Evolutionary conservation across 2,888 invertebrate species (phyloP), one percentile per base, ranked within the genome.

Genomic region (Caenorhabditis macrosperma): DNA sequence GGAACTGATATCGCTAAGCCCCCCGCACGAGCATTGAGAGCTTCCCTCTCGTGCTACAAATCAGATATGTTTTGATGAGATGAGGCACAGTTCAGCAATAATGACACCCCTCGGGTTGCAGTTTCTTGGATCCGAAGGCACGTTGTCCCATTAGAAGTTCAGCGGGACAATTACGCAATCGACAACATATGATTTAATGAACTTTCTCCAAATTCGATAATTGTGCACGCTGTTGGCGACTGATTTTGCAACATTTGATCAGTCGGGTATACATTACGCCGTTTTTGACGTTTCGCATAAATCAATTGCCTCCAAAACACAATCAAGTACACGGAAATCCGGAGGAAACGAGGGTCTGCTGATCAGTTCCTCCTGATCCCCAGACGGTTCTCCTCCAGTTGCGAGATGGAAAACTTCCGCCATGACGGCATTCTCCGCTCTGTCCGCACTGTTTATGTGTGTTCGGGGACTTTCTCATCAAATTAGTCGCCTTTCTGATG

Each of bases 391-490:
- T 59, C 9, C 17, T 17, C 17, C 44, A 50, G 7, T 17, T 26
- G 20, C 10, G 60, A n/a, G 41, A 69, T n/a, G 4, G 22, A 35
- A 33, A 59, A 55, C 48, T 38, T 50, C 22, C 46, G 33, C 30
- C 12, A 26, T 54, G 33, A 61, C 46, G 61, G 63, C 54, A 63
- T 33, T 50, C 50, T 20, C 52, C 41, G 57, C 55, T 33, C 33
- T 26, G 33, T 41, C 59, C 35, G 22, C 6, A 24, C 33, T 55
- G 61, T 61, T 71, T 71, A 71, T 61, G 24, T 30, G 24, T 61
- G 61, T 61, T 71, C 61, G 71, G 61, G 54, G 71, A 71, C 48
- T 60, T 50, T 22, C 38, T 33, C 52, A 61, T 61, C 54, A 33
- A 30, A 61, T 61, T 63, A 61, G 61, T 63, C 35, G 44, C 41